Evolutionary conservation across 1,140 invertebrate genomes (phyloP).

Genomic region (Nebria ingens): DNA sequence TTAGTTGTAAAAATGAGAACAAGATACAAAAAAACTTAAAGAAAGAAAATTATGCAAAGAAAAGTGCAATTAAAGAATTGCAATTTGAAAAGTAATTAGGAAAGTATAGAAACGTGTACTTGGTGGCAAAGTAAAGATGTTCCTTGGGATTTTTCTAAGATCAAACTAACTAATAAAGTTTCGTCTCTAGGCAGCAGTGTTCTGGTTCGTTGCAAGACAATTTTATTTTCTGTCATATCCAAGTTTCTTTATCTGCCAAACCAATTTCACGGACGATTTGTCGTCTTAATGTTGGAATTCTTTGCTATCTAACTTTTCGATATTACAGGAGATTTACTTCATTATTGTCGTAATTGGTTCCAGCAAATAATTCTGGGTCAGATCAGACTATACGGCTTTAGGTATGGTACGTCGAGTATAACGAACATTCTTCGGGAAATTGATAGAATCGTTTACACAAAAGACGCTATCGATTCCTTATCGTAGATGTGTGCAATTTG

Average conservation of each 20-base stretch:
- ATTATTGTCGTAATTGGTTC: constrained; percentile 5
- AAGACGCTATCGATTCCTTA: not conserved
- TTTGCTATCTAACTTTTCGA: constrained; percentile 7
- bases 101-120: not conserved
- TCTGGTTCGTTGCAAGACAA: constrained; percentile 5
- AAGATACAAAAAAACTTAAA: not conserved
- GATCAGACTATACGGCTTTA: no score
- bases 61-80: not conserved
- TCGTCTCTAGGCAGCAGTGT: not conserved
- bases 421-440: not conserved
- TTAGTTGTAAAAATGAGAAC: not conserved
- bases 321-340: constrained; percentile 5
- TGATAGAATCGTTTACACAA: not conserved
- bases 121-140: not conserved
- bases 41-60: not conserved
- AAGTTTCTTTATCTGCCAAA: constrained; percentile 8
- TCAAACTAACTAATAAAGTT: constrained; percentile 4
- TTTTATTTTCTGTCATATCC: constrained; percentile 9
- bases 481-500: not conserved
- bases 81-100: not conserved
- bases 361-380: not conserved
- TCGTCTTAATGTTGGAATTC: constrained; percentile 5
- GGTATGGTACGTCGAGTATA: not conserved
- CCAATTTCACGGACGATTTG: constrained; percentile 6
- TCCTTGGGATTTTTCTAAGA: constrained; percentile 1